A percentile compares a stretch with the other conserved stretches of the same genome.
Conservation (phyloP, 2,797 vertebrate species). For the Sebastes vulpes region DNA sequence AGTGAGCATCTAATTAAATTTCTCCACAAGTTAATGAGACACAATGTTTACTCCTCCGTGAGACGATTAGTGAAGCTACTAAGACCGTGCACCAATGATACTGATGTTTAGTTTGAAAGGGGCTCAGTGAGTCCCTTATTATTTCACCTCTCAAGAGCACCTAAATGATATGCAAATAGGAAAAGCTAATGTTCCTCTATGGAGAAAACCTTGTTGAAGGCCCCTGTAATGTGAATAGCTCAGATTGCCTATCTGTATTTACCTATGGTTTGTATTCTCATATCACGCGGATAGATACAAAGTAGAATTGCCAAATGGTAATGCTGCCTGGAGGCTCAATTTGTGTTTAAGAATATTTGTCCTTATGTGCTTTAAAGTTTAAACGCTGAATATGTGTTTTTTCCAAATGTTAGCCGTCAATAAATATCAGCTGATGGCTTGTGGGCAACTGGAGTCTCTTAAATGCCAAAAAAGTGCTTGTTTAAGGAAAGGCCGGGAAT, state of each 20-base stretch:
- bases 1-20: constrained; percentile 74
- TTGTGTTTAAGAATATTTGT: constrained; percentile 4
- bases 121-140: neutral
- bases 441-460: neutral
- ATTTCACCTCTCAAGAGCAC: constrained; percentile 15
- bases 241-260: neutral
- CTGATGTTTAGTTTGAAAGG: constrained; percentile 21
- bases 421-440: neutral
- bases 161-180: constrained; percentile 44
- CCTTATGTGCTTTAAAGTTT: constrained; percentile 13
- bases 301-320: neutral
- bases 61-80: constrained; percentile 49
- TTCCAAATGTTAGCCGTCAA: constrained; percentile 12
- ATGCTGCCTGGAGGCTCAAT: neutral
- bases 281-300: constrained; percentile 4
- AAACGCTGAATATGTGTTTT: neutral
- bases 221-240: neutral
- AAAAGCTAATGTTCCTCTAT: constrained; percentile 23
- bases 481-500: neutral
- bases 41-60: constrained; percentile 44
- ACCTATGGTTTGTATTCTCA: neutral
- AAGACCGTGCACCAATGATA: constrained; percentile 1
- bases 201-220: constrained; percentile 25
- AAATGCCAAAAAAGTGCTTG: neutral
- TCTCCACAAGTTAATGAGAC: constrained; percentile 67